Percentiles rank a stretch among this genome's conserved stretches.
Conservation (phyloP, 1,140 invertebrate species). For the Mycetomoellerius zeteki region DNA sequence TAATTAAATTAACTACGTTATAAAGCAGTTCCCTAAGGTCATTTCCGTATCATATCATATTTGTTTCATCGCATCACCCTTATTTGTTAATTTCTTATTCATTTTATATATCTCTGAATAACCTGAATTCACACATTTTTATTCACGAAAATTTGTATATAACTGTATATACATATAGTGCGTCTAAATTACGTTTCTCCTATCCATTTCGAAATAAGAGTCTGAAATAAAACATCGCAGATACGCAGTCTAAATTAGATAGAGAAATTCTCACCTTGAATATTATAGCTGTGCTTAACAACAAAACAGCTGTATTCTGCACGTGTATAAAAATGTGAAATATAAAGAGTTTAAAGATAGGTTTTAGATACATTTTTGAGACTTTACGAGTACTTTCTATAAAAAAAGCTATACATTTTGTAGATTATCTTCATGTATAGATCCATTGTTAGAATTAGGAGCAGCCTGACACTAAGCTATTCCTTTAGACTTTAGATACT, state of each 20-base stretch:
- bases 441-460: too few relatives aligned
- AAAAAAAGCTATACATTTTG: too few relatives aligned
- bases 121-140: background rate
- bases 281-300: background rate
- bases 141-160: background rate
- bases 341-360: background rate
- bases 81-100: background rate
- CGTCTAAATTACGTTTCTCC: background rate
- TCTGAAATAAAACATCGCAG: background rate
- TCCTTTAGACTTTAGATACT: background rate
- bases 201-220: background rate
- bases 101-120: background rate
- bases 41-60: slow-evolving; percentile 78
- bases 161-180: background rate
- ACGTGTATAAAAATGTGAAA: background rate
- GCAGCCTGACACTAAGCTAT: too few relatives aligned
- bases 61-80: slow-evolving; percentile 59
- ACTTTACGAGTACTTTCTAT: too few relatives aligned
- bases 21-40: slow-evolving; percentile 78
- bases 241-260: background rate
- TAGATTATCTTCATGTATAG: too few relatives aligned
- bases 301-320: background rate
- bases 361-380: background rate
- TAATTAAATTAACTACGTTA: slow-evolving; percentile 76
- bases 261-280: background rate